A percentile compares a stretch with the other conserved stretches of the same genome.
These are phyloP conservation scores for Hymenochirus boettgeri DNA, from an alignment of 2,113 vertebrate species.

Conservation along the genomic window DNA sequence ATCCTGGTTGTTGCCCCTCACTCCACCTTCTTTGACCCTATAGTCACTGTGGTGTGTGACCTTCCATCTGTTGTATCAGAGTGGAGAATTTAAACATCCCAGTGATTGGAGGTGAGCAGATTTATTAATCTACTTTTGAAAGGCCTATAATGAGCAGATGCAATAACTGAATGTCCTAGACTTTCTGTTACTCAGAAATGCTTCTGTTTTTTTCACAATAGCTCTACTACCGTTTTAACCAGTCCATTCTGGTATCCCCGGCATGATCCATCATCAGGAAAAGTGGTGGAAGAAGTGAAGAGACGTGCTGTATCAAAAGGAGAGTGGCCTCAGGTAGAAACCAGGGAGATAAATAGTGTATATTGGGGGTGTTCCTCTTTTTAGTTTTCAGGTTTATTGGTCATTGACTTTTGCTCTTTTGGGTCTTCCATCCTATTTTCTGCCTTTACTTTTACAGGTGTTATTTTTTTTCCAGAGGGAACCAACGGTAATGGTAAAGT, in stretches of 20 bases:
- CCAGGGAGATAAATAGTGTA: background rate
- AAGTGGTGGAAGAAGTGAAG: slow-evolving; percentile 69
- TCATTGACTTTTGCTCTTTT: background rate
- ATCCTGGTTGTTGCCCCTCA: slow-evolving; percentile 82
- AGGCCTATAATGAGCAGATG: no score
- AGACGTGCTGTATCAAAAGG: slow-evolving; percentile 73
- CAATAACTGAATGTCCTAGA: no score
- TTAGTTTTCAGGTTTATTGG: background rate
- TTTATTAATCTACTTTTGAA: background rate
- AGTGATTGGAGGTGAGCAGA: slow-evolving; percentile 76
- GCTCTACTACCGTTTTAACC: slow-evolving; percentile 81
- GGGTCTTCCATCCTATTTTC: no score
- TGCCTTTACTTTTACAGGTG: slow-evolving; percentile 59
- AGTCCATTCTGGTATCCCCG: slow-evolving; percentile 77
- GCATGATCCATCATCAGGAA: slow-evolving; percentile 76
- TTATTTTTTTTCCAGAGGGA: slow-evolving; percentile 82
- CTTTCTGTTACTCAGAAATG: background rate
- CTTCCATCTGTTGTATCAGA: slow-evolving; percentile 79
- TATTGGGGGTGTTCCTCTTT: background rate
- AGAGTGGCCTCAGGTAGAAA: slow-evolving; percentile 79
- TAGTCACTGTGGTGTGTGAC: slow-evolving; percentile 66
- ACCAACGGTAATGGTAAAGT: slow-evolving; percentile 79
- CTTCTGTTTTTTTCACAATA: slow-evolving; percentile 42
- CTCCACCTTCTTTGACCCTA: slow-evolving; percentile 79
- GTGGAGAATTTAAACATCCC: slow-evolving; percentile 77